Percentiles rank a stretch among this genome's conserved stretches.
Evolutionary conservation across 2,797 vertebrate genomes (phyloP).

Genomic region (Cyclopterus lumpus): DNA sequence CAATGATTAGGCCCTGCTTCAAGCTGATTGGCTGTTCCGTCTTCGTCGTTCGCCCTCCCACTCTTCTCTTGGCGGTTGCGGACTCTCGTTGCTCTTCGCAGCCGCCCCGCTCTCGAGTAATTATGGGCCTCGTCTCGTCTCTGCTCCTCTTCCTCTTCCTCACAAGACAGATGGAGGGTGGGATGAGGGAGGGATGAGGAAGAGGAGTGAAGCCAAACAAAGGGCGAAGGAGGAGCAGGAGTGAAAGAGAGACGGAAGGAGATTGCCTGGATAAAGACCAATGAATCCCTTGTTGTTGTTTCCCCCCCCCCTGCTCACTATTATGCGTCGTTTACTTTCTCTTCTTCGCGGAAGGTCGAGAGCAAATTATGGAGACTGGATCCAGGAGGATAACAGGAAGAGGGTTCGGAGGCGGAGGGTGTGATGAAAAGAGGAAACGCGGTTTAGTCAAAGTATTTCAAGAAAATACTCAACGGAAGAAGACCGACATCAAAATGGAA

Average conservation of each 20-base stretch:
- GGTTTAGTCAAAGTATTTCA: constrained; percentile 18
- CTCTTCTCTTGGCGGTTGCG: constrained; percentile 36
- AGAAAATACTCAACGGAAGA: constrained; percentile 20
- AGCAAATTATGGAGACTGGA: constrained; percentile 16
- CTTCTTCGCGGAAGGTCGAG: constrained; percentile 12
- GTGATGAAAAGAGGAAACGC: constrained; percentile 11
- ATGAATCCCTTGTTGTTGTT: constrained; percentile 17
- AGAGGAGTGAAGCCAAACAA: constrained; percentile 42
- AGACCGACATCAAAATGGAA: constrained; percentile 23
- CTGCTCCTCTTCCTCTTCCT: constrained; percentile 46
- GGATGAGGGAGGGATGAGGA: constrained; percentile 25
- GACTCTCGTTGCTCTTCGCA: constrained; percentile 36
- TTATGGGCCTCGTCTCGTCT: constrained; percentile 45
- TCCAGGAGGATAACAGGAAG: constrained; percentile 13
- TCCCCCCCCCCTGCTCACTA: background rate
- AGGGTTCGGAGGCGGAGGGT: background rate
- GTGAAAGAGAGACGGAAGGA: constrained; percentile 8
- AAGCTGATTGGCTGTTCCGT: constrained; percentile 71
- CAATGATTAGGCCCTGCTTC: constrained; percentile 63
- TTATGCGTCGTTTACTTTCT: background rate
- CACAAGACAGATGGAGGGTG: constrained; percentile 54
- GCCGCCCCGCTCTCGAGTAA: constrained; percentile 45
- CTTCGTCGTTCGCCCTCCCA: constrained; percentile 20
- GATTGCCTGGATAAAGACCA: constrained; percentile 38
- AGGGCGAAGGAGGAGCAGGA: constrained; percentile 17